A percentile compares a stretch with the other conserved stretches of the same genome.
These are phyloP conservation scores for Penaeus indicus DNA, from an alignment of 1,140 invertebrate species.

Conservation along the genomic window DNA sequence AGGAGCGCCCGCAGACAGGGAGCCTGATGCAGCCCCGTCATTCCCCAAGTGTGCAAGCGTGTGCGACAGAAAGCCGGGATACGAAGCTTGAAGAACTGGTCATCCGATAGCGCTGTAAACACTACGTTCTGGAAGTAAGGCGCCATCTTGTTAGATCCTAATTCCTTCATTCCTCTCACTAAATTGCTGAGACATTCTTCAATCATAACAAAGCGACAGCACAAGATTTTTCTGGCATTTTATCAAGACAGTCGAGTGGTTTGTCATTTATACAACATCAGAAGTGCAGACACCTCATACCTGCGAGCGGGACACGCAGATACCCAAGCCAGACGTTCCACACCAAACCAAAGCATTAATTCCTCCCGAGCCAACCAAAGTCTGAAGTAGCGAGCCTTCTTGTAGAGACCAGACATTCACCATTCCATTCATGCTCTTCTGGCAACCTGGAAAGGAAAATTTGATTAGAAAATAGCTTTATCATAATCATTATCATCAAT, in stretches of 20 bases:
- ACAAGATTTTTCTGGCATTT: background rate
- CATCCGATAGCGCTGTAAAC: conserved; percentile 71
- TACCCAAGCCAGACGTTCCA: conserved; percentile 71
- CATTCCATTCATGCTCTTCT: conserved; percentile 73
- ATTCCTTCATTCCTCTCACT: too few species aligned
- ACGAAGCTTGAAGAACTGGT: conserved; percentile 70
- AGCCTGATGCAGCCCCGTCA: conserved; percentile 74
- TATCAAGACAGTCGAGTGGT: too few species aligned
- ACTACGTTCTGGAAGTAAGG: conserved; percentile 71
- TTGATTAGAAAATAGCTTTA: background rate
- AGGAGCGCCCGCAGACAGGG: conserved; percentile 75
- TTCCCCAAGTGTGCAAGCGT: conserved; percentile 73
- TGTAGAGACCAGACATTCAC: conserved; percentile 78
- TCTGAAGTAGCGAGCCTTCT: conserved; percentile 76
- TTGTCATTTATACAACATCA: too few species aligned
- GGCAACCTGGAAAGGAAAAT: conserved; percentile 35
- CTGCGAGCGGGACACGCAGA: conserved; percentile 74
- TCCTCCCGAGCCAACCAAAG: conserved; percentile 73
- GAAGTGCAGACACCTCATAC: conserved; percentile 66
- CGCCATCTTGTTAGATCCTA: too few species aligned
- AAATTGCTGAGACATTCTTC: too few species aligned
- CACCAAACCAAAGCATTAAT: conserved; percentile 74
- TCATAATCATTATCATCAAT: background rate
- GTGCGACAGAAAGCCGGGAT: conserved; percentile 73
- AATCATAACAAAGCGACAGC: background rate